A percentile compares a stretch with the other conserved stretches of the same genome.
phyloP scores from a whole-genome alignment of 2,797 vertebrate species.

The Holocentrus rufus region DNA sequence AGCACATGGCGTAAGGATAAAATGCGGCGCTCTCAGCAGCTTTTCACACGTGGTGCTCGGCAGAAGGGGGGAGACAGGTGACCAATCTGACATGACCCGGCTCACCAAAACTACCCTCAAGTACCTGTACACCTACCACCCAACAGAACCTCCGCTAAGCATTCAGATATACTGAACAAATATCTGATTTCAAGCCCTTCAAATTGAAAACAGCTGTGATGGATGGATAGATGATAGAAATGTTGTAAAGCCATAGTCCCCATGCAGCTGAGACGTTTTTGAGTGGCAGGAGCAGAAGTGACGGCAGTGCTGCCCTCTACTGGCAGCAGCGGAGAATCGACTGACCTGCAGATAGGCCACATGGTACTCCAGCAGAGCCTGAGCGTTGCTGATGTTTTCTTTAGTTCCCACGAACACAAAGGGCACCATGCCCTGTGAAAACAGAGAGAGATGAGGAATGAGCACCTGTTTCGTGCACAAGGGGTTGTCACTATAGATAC shows the following conservation, averaged over 20 bases:
- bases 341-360: conserved; percentile 92
- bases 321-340: conserved; percentile 20
- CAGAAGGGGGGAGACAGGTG: conserved; percentile 61
- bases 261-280: not conserved
- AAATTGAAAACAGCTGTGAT: not conserved
- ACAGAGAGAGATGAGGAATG: conserved; percentile 5
- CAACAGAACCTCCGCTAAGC: not conserved
- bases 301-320: conserved; percentile 28
- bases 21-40: conserved; percentile 79
- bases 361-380: conserved; percentile 92
- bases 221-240: not conserved
- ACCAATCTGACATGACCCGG: conserved; percentile 50
- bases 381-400: conserved; percentile 94
- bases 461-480: not conserved
- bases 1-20: conserved; percentile 77
- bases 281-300: conserved; percentile 21
- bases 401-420: conserved; percentile 94
- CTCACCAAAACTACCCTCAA: conserved; percentile 4
- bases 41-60: conserved; percentile 62
- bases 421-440: conserved; percentile 89
- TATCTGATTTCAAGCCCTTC: not conserved
- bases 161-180: conserved; percentile 2
- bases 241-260: not conserved
- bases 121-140: not conserved
- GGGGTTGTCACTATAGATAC: not conserved